Evolutionary conservation across 2,113 vertebrate genomes (phyloP), one percentile per base, ranked within the genome.

Genomic region (Thryonomys swinderianus): DNA sequence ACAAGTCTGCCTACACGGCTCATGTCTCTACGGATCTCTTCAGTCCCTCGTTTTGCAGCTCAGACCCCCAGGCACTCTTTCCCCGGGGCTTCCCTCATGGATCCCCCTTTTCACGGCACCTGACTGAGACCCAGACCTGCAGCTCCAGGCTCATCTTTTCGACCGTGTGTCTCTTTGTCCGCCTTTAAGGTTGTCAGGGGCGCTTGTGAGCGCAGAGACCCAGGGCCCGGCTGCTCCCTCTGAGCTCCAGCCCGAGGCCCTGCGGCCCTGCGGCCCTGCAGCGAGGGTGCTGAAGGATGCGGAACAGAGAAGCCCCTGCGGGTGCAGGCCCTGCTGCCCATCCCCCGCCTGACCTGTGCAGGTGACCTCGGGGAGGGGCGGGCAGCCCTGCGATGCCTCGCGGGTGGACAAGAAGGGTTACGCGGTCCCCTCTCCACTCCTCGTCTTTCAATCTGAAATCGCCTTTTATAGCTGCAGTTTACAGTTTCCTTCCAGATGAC

Each of bases 1-100:
- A 48, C 3, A 0, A 0, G 0, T 1, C 8, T 45, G 23, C 12
- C 2, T 17, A 40, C 21, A 0, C 32, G 16, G 4, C 2, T 37
- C 14, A 34, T 1, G 10, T 7, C 20, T 42, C 67, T 40, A 21
- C 10, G 48, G 64, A 55, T 34, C 48, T 61, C 51, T 66, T 71
- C 7, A 7, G 13, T 40, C 4, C 21, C n/a, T 6, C 57, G 85
- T 23, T 62, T 84, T 42, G 59, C 67, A 59, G 23, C 30, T 89
- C 57, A 78, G 42, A 81, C 64, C 84, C 64, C 81, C 37, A 14
- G 7, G 27, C 16, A 21, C 67, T 13, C 20, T 82, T 85, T 53
- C 3, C 3, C 10, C 5, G 30, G 45, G 25, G 16, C 0, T 81
- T 93, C 51, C 40, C 8, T 37, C 17, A 62, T 40, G 34, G 48